Percentiles rank a stretch among this genome's conserved stretches.
Evolutionary conservation across 37 sponge, comb jelly and placozoan genomes (phyloP).

Genomic region (Chondrosia reniformis): DNA sequence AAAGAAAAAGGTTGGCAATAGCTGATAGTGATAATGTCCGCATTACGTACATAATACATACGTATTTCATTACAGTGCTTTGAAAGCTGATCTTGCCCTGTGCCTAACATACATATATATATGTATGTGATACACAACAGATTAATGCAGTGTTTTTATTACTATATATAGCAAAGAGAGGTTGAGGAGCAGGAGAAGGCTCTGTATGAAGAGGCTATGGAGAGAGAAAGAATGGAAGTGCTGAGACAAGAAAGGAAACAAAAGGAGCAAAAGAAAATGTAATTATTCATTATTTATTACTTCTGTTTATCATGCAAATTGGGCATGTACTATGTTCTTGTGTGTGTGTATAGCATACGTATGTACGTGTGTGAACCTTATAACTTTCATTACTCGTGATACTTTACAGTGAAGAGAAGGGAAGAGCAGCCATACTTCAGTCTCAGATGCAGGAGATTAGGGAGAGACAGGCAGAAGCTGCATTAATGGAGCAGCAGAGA

Average conservation of each 20-base stretch:
- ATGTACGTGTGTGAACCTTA: background rate
- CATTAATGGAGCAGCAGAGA: conserved; percentile 54
- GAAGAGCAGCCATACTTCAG: conserved; percentile 33
- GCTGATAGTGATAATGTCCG: no score
- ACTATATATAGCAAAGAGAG: background rate
- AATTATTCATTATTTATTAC: background rate
- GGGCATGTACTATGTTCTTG: background rate
- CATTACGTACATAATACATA: background rate
- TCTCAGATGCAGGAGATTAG: conserved; percentile 73
- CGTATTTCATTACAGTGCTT: background rate
- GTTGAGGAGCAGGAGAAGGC: background rate
- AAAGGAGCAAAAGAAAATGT: conserved; percentile 39
- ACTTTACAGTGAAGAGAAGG: conserved; percentile 47
- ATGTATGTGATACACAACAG: background rate
- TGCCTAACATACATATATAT: background rate
- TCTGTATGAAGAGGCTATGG: conserved; percentile 46
- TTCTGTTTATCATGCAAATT: no score
- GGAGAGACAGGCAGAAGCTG: conserved; percentile 70
- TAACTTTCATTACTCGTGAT: no score
- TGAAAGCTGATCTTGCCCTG: background rate
- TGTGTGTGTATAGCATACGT: background rate
- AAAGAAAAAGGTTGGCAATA: background rate
- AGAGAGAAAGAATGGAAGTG: conserved; percentile 57
- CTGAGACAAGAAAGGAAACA: conserved; percentile 49
- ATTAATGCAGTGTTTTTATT: background rate